A percentile compares a stretch with the other conserved stretches of the same genome.
phyloP scores from a whole-genome alignment of 2,113 vertebrate species.

The Elanus axillaris region DNA sequence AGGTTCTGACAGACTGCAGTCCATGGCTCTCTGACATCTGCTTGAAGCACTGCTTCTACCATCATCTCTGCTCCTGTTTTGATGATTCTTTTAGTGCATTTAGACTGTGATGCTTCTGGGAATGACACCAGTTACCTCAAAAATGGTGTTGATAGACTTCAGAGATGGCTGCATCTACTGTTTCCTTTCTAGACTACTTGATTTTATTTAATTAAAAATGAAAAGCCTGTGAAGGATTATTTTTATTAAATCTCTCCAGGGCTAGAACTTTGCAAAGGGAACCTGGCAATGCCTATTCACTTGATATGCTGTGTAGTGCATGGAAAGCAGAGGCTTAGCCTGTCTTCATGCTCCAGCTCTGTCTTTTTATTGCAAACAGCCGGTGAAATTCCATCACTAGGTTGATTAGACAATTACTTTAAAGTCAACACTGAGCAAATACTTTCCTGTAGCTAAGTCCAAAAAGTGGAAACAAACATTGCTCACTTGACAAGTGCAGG shows the following conservation, averaged over 20 bases:
- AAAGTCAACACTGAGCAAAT: slow-evolving; percentile 53
- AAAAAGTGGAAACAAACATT: slow-evolving; percentile 57
- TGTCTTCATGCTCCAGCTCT: background rate
- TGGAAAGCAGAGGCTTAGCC: background rate
- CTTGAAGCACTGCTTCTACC: background rate
- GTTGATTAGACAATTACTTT: slow-evolving; percentile 61
- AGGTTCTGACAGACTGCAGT: background rate
- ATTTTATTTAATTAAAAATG: slow-evolving; percentile 8
- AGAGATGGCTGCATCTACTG: background rate
- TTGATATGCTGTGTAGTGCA: background rate
- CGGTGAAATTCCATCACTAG: slow-evolving; percentile 9
- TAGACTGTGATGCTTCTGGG: background rate
- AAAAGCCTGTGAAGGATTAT: background rate
- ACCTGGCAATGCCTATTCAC: background rate
- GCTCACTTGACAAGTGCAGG: slow-evolving; percentile 56
- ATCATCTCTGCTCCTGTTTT: background rate
- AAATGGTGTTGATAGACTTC: background rate
- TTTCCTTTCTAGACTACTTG: background rate
- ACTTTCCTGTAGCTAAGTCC: slow-evolving; percentile 30
- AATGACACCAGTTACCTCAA: background rate
- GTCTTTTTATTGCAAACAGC: slow-evolving; percentile 20
- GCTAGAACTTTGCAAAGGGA: background rate
- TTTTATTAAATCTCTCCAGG: background rate
- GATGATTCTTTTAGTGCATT: background rate
- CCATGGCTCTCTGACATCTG: background rate